Base-by-base conservation (phyloP, 2,797 vertebrate genomes). In the Margarornis squamiger region DNA sequence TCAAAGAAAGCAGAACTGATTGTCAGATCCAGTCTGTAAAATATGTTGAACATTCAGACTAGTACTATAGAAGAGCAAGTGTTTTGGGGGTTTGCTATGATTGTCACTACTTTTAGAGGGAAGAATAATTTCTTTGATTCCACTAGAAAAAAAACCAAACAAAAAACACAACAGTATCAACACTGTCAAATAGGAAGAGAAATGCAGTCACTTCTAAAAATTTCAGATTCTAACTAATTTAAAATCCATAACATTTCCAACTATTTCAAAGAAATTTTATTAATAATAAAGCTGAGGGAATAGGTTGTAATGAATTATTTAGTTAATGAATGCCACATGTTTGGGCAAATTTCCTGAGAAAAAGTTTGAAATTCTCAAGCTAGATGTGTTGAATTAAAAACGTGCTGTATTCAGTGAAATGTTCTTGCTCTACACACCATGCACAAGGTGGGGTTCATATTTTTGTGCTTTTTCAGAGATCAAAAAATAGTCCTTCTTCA, bases 261-360 rank as follows among this genome's bases (percentile, higher is more conserved):
- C 27, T 82, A 57, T 95, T 96, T 96, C 91, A 97, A 96, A 97
- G 91, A 90, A 55, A 67, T 68, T 54, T 61, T 90, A 92, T 92
- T 94, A 91, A 94, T 92, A 96, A 95, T 94, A 83, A 92, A 95
- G 36, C 38, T 75, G 75, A 88, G 57, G 62, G 75, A 95, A 92
- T 93, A 92, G 29, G 30, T 90, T 62, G 20, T 46, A 92, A 86
- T 95, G 38, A 91, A 94, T 96, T 93, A 92, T 95, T 96, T 83
- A 93, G 30, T 54, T 59, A 89, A 66, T 65, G 91, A 76, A 77
- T 92, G 71, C 23, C 57, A 76, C 10, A 38, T 59, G 6, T 86
- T 87, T 34, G 43, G 65, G 75, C 20, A 92, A 83, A 86, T 86
- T 86, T 91, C 39, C 24, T 61, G 21, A 77, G 46, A 87, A 89